A percentile compares a stretch with the other conserved stretches of the same genome.
phyloP scores from a whole-genome alignment of 1,140 invertebrate species.

The Caenorhabditis briggsae region DNA sequence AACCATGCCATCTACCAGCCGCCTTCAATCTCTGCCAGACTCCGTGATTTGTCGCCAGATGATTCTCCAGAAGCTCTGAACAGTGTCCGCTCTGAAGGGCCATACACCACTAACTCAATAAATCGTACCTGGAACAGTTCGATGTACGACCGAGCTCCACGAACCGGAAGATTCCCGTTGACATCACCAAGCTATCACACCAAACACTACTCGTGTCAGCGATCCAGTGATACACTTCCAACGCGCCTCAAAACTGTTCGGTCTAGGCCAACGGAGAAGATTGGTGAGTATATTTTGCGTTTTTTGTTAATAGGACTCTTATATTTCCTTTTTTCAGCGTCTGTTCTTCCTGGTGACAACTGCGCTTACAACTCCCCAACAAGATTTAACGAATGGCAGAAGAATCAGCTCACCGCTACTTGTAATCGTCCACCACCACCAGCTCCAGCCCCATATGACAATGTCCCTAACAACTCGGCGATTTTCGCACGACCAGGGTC shows the following conservation, averaged over 20 bases:
- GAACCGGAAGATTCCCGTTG: constrained; percentile 57
- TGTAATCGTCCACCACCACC: not conserved
- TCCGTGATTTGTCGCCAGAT: constrained; percentile 33
- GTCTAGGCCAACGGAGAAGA: constrained; percentile 7
- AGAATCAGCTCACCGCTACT: not conserved
- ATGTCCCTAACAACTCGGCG: constrained; percentile 56
- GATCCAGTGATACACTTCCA: constrained; percentile 58
- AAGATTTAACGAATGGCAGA: constrained; percentile 66
- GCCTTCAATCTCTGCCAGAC: constrained; percentile 58
- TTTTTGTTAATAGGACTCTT: not conserved
- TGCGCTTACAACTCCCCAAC: constrained; percentile 65
- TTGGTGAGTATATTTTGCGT: not conserved
- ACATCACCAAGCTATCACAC: constrained; percentile 65
- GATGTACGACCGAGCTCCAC: constrained; percentile 6
- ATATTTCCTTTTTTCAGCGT: constrained; percentile 27
- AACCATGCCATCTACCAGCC: constrained; percentile 59
- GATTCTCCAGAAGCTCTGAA: constrained; percentile 33
- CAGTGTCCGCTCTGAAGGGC: constrained; percentile 17
- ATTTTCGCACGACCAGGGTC: constrained; percentile 40
- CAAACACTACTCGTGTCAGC: constrained; percentile 56
- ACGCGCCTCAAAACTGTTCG: constrained; percentile 30
- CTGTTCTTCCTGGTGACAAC: constrained; percentile 28
- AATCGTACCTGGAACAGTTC: constrained; percentile 49
- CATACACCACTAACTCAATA: constrained; percentile 14
- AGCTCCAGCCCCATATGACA: constrained; percentile 58